Evolutionary conservation across 2,797 vertebrate genomes (phyloP).

Genomic region (Phoeniculus purpureus): DNA sequence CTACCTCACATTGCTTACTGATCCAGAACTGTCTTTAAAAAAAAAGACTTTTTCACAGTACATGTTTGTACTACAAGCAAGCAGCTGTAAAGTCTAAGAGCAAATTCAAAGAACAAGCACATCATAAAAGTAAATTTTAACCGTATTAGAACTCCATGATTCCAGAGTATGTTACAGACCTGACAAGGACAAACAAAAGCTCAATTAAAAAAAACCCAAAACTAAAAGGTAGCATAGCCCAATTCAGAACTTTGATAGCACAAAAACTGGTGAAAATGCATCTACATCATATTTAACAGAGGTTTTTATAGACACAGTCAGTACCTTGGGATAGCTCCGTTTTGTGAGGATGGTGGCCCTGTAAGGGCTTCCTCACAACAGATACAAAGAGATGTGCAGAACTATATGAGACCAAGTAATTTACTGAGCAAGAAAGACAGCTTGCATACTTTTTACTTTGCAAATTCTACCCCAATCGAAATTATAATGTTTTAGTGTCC

Average conservation of each 20-base stretch:
- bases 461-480: background rate
- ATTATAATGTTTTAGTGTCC: background rate
- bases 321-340: background rate
- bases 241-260: background rate
- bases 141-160: background rate
- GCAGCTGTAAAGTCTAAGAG: background rate
- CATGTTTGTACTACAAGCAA: background rate
- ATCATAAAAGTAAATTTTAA: background rate
- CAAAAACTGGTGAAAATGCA: background rate
- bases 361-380: background rate
- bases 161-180: background rate
- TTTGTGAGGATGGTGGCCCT: background rate
- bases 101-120: background rate
- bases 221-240: background rate
- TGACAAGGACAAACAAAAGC: background rate
- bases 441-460: background rate
- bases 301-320: background rate
- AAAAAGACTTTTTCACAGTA: background rate
- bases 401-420: background rate
- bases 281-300: background rate
- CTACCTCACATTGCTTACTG: background rate
- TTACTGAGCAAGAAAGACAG: background rate
- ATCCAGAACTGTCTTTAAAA: background rate
- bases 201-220: background rate
- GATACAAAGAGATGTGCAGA: background rate